phyloP scores from a whole-genome alignment of 2,113 vertebrate genomes.

The Calonectris borealis region DNA sequence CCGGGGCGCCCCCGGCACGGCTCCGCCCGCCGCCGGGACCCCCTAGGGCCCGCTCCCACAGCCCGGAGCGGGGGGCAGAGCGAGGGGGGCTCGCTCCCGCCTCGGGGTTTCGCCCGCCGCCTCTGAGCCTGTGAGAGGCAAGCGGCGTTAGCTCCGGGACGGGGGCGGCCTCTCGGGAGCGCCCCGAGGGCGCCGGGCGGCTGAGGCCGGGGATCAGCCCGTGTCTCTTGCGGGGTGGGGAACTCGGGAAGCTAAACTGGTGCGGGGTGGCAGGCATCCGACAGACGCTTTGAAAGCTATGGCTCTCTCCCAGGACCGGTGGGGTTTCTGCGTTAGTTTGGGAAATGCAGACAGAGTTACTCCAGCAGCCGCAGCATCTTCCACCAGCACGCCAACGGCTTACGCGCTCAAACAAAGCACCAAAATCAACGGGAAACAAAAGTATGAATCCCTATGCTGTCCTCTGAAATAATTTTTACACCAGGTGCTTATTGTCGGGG shows the following conservation, averaged over 20 bases:
- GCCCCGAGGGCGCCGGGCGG: background rate
- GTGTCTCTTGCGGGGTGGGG: rapidly evolving
- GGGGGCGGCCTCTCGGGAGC: rapidly evolving
- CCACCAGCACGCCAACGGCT: background rate
- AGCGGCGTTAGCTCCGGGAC: background rate
- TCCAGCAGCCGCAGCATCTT: background rate
- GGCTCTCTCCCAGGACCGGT: background rate
- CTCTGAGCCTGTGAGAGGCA: too few species aligned
- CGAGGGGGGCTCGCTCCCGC: too few species aligned
- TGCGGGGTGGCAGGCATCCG: background rate
- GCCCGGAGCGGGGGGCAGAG: background rate
- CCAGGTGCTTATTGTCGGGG: background rate
- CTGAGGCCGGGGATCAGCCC: too few species aligned
- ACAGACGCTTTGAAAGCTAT: background rate
- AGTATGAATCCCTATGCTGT: background rate
- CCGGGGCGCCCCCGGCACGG: too few species aligned
- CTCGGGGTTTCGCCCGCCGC: too few species aligned
- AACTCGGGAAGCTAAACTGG: rapidly evolving
- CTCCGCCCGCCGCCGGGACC: background rate
- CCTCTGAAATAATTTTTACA: background rate
- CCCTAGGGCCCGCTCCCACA: background rate
- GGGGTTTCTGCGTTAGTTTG: background rate
- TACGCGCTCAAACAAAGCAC: background rate
- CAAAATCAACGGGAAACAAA: background rate
- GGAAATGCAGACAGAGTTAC: background rate